A percentile compares a stretch with the other conserved stretches of the same genome.
These are phyloP conservation scores for Epinephelus cyanopodus DNA, from an alignment of 2,113 vertebrate genomes.

Conservation along the genomic window DNA sequence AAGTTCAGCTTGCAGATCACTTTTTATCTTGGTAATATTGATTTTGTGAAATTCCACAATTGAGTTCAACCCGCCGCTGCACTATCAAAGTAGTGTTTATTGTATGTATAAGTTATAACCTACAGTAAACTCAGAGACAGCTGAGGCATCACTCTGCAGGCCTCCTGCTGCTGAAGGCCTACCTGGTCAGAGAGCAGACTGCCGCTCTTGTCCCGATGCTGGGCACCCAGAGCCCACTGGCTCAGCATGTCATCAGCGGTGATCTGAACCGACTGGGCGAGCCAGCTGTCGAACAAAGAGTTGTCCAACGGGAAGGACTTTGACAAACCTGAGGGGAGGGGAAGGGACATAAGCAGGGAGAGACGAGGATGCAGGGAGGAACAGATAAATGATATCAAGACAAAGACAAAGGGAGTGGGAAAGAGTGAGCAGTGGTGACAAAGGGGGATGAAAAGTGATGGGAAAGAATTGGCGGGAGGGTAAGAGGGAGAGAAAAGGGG, in stretches of 20 bases:
- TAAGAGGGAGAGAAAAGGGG: neutral
- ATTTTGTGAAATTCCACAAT: neutral
- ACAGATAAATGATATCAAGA: neutral
- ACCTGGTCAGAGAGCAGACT: constrained; percentile 92
- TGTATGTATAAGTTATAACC: neutral
- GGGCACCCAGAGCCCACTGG: constrained; percentile 92
- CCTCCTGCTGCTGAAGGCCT: constrained; percentile 25
- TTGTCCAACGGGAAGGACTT: constrained; percentile 94
- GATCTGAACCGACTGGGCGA: constrained; percentile 96
- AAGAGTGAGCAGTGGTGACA: too few relatives aligned
- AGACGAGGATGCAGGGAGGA: neutral
- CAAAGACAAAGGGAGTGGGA: neutral
- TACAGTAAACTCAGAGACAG: neutral
- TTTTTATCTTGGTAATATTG: neutral
- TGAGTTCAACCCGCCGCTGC: neutral
- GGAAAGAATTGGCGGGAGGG: neutral
- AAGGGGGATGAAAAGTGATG: neutral
- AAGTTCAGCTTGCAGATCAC: neutral
- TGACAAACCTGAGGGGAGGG: constrained; percentile 85
- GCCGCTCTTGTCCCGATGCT: constrained; percentile 87
- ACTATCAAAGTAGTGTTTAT: neutral
- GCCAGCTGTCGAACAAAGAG: constrained; percentile 96
- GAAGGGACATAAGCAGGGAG: neutral
- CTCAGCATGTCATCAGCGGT: constrained; percentile 95
- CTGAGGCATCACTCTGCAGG: neutral